phyloP scores from a whole-genome alignment of 2,888 invertebrate genomes.

The Andrena dorsata region DNA sequence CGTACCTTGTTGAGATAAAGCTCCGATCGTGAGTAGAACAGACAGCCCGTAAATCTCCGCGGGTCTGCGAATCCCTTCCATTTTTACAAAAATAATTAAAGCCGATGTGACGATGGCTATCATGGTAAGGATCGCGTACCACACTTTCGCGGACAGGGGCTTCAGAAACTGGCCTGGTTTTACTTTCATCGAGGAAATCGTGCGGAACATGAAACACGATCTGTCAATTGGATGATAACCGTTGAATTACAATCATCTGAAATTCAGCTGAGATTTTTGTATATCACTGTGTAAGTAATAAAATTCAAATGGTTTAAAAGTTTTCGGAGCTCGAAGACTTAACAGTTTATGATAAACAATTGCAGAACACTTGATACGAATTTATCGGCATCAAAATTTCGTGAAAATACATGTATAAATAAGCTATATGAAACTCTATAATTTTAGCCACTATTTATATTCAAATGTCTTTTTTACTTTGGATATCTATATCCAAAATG shows the following conservation, averaged over 20 bases:
- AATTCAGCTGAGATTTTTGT: background rate
- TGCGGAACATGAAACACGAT: constrained; percentile 77
- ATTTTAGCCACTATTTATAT: too few relatives aligned
- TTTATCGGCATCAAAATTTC: too few relatives aligned
- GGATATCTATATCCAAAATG: too few relatives aligned
- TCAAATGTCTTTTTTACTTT: too few relatives aligned
- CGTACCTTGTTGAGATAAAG: constrained; percentile 78
- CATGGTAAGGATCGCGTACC: constrained; percentile 70
- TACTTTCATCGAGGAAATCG: constrained; percentile 71
- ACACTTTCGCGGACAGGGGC: constrained; percentile 71
- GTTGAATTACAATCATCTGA: background rate
- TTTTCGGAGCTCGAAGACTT: background rate
- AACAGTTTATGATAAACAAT: too few relatives aligned
- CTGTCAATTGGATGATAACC: constrained; percentile 48
- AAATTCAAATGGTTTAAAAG: background rate
- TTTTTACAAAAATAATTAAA: constrained; percentile 63
- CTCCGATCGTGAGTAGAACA: constrained; percentile 71
- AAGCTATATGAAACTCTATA: too few relatives aligned
- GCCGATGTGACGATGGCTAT: constrained; percentile 57
- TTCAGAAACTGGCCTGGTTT: constrained; percentile 71
- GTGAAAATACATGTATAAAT: too few relatives aligned
- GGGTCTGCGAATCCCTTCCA: constrained; percentile 64
- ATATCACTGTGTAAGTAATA: background rate
- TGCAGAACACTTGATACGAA: too few relatives aligned
- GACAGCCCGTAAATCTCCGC: constrained; percentile 68